phyloP scores from a whole-genome alignment of 2,888 invertebrate species.

The Tipula helvola region DNA sequence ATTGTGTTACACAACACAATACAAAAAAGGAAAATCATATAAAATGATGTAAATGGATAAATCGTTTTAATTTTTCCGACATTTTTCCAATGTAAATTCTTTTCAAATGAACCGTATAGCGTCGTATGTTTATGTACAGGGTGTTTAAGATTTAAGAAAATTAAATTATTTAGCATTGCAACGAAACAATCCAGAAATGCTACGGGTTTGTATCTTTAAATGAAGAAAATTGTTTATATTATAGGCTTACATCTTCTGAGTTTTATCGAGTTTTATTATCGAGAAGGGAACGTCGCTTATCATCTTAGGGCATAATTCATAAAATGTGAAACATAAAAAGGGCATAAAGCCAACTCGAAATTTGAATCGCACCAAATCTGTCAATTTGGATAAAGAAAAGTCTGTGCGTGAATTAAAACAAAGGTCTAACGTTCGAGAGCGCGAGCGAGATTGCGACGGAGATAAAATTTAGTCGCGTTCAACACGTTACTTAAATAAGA shows the following conservation, averaged over 20 bases:
- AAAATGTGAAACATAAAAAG: conserved; percentile 19
- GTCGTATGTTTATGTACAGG: not conserved
- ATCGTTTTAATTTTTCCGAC: not conserved
- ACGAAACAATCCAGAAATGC: too few relatives aligned
- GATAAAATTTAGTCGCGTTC: not conserved
- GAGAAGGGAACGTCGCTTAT: not conserved
- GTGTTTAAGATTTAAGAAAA: not conserved
- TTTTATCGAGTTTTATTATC: not conserved
- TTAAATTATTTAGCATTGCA: too few relatives aligned
- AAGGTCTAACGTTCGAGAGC: conserved; percentile 13
- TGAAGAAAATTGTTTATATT: too few relatives aligned
- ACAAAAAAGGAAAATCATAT: not conserved
- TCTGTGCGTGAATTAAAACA: conserved; percentile 17
- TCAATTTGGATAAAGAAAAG: conserved; percentile 17
- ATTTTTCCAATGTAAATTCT: not conserved
- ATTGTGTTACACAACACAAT: not conserved
- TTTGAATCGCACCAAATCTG: conserved; percentile 18
- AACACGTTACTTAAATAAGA: conserved; percentile 43
- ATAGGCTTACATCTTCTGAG: too few relatives aligned
- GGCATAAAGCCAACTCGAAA: conserved; percentile 17
- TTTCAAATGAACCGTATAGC: not conserved
- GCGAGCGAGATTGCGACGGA: not conserved
- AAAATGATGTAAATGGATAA: not conserved
- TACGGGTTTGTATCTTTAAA: too few relatives aligned
- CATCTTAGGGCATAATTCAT: not conserved